Conservation (phyloP, 2,113 vertebrate genomes). For the Pachypanchax playfairii region DNA sequence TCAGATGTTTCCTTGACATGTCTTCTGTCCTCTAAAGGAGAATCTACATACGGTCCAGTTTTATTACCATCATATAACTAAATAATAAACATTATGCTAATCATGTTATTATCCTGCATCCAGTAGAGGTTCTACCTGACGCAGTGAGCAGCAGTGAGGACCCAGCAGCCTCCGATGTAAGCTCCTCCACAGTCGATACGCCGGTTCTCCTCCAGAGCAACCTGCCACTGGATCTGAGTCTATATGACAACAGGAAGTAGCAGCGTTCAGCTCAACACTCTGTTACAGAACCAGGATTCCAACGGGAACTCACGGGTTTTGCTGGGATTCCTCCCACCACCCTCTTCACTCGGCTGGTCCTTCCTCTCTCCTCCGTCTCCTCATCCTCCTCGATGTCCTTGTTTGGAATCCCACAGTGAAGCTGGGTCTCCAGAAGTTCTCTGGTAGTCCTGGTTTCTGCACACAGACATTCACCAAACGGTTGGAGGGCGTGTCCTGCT, state of each 20-base stretch:
- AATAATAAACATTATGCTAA: too few species aligned
- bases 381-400: background rate
- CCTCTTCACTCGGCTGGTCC: constrained; percentile 30
- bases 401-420: constrained; percentile 72
- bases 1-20: too few species aligned
- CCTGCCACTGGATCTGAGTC: constrained; percentile 95
- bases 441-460: constrained; percentile 32
- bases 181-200: constrained; percentile 86
- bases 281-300: too few species aligned
- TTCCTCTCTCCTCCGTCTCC: fast-evolving
- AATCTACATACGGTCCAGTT: too few species aligned
- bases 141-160: constrained; percentile 94
- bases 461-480: background rate
- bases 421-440: background rate
- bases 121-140: constrained; percentile 86
- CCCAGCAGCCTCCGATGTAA: constrained; percentile 93
- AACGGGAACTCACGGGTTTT: constrained; percentile 69
- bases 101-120: too few species aligned
- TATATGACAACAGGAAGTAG: constrained; percentile 55
- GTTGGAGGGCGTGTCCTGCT: too few species aligned
- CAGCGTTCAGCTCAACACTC: too few species aligned
- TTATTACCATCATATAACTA: too few species aligned
- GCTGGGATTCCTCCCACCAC: constrained; percentile 72
- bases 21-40: too few species aligned
- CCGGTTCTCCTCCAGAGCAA: constrained; percentile 81